These are phyloP conservation scores for Phymastichus coffea DNA, from an alignment of 1,140 invertebrate genomes.

Conservation along the genomic window DNA sequence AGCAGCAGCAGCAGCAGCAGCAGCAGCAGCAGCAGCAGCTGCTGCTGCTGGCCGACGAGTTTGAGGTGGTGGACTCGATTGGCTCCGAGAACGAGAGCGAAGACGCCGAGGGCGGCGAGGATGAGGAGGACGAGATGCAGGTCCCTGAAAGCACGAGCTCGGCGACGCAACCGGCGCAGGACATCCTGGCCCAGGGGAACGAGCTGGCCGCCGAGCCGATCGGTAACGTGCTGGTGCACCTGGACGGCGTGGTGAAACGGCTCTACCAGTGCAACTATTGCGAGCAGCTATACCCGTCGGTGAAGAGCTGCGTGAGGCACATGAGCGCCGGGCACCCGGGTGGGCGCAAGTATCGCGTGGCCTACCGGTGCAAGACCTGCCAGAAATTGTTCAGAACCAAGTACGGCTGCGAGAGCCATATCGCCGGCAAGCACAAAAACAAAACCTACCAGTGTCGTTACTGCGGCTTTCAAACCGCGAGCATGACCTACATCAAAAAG, in stretches of 20 bases:
- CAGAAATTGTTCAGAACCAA: constrained; percentile 22
- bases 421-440: constrained; percentile 19
- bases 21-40: no score
- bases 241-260: background rate
- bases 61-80: no score
- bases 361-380: constrained; percentile 27
- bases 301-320: constrained; percentile 33
- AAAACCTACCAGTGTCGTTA: constrained; percentile 14
- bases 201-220: constrained; percentile 19
- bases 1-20: no score
- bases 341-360: constrained; percentile 13
- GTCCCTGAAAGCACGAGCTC: no score
- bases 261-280: constrained; percentile 34
- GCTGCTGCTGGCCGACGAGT: no score
- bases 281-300: constrained; percentile 29
- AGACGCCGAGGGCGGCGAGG: no score
- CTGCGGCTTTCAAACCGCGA: constrained; percentile 18
- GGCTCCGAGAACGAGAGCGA: no score
- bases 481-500: constrained; percentile 20
- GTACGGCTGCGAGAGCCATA: constrained; percentile 25
- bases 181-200: no score
- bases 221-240: constrained; percentile 8
- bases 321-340: constrained; percentile 29
- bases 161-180: no score
- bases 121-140: no score